These are phyloP conservation scores for Plusia festucae DNA, from an alignment of 2,888 invertebrate genomes.

Conservation along the genomic window DNA sequence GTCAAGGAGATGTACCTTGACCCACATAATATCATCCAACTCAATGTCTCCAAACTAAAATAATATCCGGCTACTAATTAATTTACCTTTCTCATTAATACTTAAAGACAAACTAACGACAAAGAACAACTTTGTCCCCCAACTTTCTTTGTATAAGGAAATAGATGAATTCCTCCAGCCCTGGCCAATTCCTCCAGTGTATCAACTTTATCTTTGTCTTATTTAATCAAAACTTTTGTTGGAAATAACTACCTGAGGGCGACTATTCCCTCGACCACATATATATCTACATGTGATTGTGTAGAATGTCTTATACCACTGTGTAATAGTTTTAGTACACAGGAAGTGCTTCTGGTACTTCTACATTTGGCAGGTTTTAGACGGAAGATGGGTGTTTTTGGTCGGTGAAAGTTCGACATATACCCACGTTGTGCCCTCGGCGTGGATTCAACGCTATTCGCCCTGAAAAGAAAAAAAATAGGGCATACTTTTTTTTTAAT, in stretches of 20 bases:
- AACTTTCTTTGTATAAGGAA: constrained; percentile 16
- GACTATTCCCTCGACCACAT: not conserved
- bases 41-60: constrained; percentile 4
- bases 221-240: constrained; percentile 49
- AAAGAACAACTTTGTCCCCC: constrained; percentile 15
- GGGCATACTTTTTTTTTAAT: too few relatives aligned
- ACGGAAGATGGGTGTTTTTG: too few relatives aligned
- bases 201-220: constrained; percentile 26
- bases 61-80: constrained; percentile 32
- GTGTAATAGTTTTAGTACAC: too few relatives aligned
- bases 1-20: not conserved
- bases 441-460: too few relatives aligned
- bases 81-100: constrained; percentile 26
- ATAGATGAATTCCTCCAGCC: constrained; percentile 20
- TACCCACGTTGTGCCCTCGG: too few relatives aligned
- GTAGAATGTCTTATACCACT: too few relatives aligned
- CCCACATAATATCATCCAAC: not conserved
- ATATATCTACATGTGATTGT: not conserved
- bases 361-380: too few relatives aligned
- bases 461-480: too few relatives aligned
- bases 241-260: constrained; percentile 14
- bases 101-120: constrained; percentile 24
- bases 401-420: too few relatives aligned
- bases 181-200: constrained; percentile 7
- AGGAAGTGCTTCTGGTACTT: too few relatives aligned